phyloP scores from a whole-genome alignment of 2,797 vertebrate genomes.

The Mormyrus proboscirostris region DNA sequence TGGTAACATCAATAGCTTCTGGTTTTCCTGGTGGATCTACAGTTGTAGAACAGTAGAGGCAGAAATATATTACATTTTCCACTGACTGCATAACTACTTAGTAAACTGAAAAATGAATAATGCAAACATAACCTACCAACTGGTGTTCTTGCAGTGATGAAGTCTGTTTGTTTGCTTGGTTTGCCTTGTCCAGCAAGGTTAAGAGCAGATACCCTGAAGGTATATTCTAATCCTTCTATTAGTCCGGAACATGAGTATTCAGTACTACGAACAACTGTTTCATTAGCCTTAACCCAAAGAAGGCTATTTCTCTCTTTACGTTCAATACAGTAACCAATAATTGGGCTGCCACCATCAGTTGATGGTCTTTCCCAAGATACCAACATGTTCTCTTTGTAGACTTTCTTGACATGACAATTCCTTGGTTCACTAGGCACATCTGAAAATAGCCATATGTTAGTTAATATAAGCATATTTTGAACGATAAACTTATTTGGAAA shows the following conservation, averaged over 20 bases:
- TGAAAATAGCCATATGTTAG: conserved; percentile 39
- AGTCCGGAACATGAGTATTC: conserved; percentile 87
- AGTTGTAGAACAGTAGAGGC: not conserved
- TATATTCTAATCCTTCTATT: conserved; percentile 91
- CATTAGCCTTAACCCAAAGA: conserved; percentile 89
- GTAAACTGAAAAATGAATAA: not conserved
- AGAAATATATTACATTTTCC: conserved; percentile 13
- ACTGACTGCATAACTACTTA: not conserved
- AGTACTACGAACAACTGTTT: conserved; percentile 76
- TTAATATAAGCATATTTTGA: not conserved
- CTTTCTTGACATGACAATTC: conserved; percentile 80
- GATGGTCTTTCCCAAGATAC: conserved; percentile 87
- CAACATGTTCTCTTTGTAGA: conserved; percentile 88
- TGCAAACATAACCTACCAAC: conserved; percentile 68
- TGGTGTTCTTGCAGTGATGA: conserved; percentile 83
- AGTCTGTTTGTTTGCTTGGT: conserved; percentile 92
- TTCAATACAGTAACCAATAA: conserved; percentile 86
- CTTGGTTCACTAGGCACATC: conserved; percentile 90
- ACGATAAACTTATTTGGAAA: not conserved
- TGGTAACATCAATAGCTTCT: conserved; percentile 89
- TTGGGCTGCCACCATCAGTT: conserved; percentile 86
- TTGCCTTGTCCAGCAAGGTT: conserved; percentile 92
- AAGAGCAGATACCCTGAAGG: conserved; percentile 87
- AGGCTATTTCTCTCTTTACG: conserved; percentile 96
- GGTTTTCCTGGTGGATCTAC: conserved; percentile 91